Evolutionary conservation across 64 coral and sea anemone species (phyloP).

Genomic region (Pocillopora verrucosa): DNA sequence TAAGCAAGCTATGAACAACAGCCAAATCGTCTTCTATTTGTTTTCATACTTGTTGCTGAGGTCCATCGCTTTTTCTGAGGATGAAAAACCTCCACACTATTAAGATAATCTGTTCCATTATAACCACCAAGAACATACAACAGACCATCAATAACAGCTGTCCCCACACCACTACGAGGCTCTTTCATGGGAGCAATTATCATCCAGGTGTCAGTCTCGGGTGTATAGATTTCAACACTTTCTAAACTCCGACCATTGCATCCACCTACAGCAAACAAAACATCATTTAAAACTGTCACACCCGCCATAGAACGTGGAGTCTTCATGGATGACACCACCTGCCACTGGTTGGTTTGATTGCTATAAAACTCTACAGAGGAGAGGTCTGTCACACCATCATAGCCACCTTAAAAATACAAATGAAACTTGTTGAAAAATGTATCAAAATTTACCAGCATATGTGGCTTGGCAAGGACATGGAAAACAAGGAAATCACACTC

Average conservation of each 20-base stretch:
- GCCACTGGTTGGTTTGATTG: constrained; percentile 15
- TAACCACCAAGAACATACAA: constrained; percentile 91
- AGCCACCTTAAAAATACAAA: constrained; percentile 50
- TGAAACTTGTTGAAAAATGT: not conserved
- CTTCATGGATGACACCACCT: constrained; percentile 4
- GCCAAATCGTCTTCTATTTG: not conserved
- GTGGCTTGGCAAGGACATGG: too few relatives aligned
- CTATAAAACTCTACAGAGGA: constrained; percentile 21
- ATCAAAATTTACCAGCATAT: constrained; percentile 28
- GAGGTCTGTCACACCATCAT: constrained; percentile 20
- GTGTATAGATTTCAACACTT: constrained; percentile 86
- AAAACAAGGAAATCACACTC: too few relatives aligned
- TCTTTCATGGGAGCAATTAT: constrained; percentile 82
- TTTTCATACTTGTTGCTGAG: constrained; percentile 1
- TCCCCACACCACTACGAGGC: constrained; percentile 81
- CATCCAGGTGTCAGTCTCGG: constrained; percentile 88
- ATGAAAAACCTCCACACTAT: constrained; percentile 83
- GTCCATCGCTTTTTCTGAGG: constrained; percentile 82
- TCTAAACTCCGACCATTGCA: constrained; percentile 90
- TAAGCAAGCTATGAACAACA: not conserved
- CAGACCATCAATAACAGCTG: constrained; percentile 70
- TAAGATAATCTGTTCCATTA: constrained; percentile 78
- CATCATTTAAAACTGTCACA: constrained; percentile 72
- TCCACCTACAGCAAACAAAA: constrained; percentile 90
- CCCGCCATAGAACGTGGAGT: constrained; percentile 45